Conservation (phyloP, 2,888 invertebrate species). For the Iphiclides podalirius region DNA sequence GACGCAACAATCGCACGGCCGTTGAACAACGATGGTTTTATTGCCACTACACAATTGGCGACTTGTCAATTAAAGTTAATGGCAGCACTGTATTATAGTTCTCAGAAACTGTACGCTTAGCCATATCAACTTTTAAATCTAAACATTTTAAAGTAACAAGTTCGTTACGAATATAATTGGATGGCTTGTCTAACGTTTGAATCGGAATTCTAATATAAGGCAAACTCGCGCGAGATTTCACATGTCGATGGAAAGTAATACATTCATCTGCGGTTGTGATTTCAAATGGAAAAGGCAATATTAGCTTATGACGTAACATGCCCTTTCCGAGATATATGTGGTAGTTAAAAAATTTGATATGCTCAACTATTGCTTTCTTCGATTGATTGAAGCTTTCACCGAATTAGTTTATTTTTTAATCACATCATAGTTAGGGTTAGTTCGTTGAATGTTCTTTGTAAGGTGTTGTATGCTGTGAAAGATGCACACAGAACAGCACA, state of each 20-base stretch:
- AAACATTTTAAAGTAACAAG: background rate
- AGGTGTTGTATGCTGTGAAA: too few relatives aligned
- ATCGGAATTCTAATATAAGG: background rate
- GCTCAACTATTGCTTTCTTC: background rate
- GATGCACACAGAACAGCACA: too few relatives aligned
- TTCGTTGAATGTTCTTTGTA: too few relatives aligned
- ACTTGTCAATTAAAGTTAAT: constrained; percentile 6
- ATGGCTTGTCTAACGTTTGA: background rate
- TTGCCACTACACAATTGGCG: background rate
- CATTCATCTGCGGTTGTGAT: background rate
- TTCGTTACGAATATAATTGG: background rate
- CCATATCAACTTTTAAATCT: background rate
- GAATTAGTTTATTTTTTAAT: background rate
- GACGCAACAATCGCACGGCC: constrained; percentile 5
- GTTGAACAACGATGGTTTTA: constrained; percentile 12
- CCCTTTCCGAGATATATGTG: background rate
- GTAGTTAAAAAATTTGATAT: background rate
- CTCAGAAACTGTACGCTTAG: background rate
- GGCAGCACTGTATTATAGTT: constrained; percentile 1
- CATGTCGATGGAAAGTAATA: background rate
- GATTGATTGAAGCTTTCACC: background rate
- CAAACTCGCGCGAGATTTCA: background rate
- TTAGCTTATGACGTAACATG: background rate
- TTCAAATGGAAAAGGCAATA: constrained; percentile 5
- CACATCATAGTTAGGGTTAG: too few relatives aligned